phyloP scores from a whole-genome alignment of 1,140 invertebrate species.

The Hylaeus volcanicus region DNA sequence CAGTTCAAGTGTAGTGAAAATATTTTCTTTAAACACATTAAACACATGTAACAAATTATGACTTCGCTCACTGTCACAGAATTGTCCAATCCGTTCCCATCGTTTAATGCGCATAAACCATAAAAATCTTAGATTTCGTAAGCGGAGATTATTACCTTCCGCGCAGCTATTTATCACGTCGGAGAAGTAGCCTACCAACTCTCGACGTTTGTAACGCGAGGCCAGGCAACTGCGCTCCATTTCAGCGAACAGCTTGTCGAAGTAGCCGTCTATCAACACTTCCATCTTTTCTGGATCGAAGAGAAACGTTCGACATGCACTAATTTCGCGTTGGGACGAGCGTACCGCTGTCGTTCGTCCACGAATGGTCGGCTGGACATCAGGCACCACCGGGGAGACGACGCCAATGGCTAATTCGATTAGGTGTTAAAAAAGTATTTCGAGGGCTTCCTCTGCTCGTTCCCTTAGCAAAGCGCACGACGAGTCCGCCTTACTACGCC shows the following conservation, averaged over 20 bases:
- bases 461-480: not conserved
- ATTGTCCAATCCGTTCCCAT: not conserved
- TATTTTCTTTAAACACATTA: no score
- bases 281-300: conserved; percentile 80
- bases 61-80: no score
- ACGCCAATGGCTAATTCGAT: conserved; percentile 70
- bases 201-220: conserved; percentile 83
- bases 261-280: conserved; percentile 85
- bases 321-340: not conserved
- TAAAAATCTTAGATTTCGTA: not conserved
- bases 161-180: conserved; percentile 86
- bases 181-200: conserved; percentile 85
- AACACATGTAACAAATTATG: no score
- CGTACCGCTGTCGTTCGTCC: conserved; percentile 38
- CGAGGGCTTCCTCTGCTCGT: conserved; percentile 68
- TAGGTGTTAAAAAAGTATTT: conserved; percentile 64
- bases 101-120: not conserved
- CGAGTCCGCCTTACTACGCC: not conserved
- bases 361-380: conserved; percentile 56
- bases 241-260: conserved; percentile 84
- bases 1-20: no score
- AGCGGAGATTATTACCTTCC: conserved; percentile 78
- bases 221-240: conserved; percentile 84
- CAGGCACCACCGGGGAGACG: conserved; percentile 46
- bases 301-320: not conserved